Conservation (phyloP, 2,888 invertebrate species). For the Coenonympha glycerion region DNA sequence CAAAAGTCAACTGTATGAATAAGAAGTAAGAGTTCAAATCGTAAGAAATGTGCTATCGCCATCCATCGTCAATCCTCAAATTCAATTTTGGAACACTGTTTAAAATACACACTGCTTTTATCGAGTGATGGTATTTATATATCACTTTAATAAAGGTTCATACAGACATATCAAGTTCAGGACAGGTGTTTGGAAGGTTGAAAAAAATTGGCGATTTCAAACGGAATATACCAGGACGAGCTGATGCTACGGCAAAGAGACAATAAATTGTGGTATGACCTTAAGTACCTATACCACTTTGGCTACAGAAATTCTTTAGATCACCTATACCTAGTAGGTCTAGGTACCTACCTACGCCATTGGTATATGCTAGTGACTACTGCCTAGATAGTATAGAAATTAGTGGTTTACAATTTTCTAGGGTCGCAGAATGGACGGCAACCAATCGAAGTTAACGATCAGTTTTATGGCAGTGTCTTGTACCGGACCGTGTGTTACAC, state of each 20-base stretch:
- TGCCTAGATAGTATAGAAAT: background rate
- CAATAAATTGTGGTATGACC: too few relatives aligned
- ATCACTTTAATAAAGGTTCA: too few relatives aligned
- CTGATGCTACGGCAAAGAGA: too few relatives aligned
- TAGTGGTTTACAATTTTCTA: background rate
- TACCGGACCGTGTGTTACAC: conserved; percentile 33
- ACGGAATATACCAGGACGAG: too few relatives aligned
- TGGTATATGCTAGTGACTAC: too few relatives aligned
- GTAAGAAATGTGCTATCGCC: background rate
- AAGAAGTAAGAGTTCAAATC: background rate
- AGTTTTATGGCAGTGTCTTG: conserved; percentile 40
- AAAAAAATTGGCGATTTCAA: too few relatives aligned
- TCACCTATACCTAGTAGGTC: too few relatives aligned
- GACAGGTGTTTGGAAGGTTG: too few relatives aligned
- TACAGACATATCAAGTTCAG: too few relatives aligned
- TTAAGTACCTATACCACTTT: too few relatives aligned
- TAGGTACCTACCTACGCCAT: too few relatives aligned
- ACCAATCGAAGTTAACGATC: conserved; percentile 48
- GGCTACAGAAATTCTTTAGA: too few relatives aligned
- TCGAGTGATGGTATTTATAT: conserved; percentile 9
- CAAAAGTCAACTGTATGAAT: conserved; percentile 15
- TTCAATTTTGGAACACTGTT: conserved; percentile 24
- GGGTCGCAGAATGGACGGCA: conserved; percentile 34
- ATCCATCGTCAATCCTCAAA: conserved; percentile 9
- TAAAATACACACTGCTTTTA: conserved; percentile 15